These are phyloP conservation scores for Zapornia atra DNA, from an alignment of 2,113 vertebrate species.

Conservation along the genomic window DNA sequence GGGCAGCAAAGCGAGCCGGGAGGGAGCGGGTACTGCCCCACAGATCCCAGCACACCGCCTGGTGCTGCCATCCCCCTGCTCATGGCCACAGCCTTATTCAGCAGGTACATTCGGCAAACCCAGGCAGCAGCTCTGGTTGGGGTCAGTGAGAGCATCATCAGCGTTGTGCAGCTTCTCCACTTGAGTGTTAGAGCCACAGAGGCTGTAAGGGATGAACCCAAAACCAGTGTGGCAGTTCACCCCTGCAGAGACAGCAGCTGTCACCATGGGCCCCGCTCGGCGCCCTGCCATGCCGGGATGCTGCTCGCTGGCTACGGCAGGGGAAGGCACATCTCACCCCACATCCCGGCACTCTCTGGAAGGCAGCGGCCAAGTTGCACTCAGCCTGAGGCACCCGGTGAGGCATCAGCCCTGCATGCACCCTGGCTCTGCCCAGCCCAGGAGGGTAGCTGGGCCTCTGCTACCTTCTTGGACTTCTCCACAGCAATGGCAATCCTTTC, in stretches of 20 bases:
- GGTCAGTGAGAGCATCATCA: neutral
- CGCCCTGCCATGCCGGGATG: neutral
- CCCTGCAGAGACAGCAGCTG: neutral
- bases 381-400: neutral
- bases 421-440: neutral
- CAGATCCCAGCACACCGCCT: fast-evolving
- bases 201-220: neutral
- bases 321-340: neutral
- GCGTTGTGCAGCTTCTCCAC: neutral
- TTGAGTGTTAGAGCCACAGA: neutral
- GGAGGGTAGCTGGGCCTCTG: neutral
- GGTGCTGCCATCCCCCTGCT: too few species aligned
- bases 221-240: neutral
- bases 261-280: neutral
- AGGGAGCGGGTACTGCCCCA: fast-evolving
- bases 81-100: neutral
- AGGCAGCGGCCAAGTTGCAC: neutral
- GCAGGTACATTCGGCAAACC: neutral
- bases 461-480: neutral
- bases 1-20: neutral
- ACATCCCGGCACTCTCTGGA: neutral
- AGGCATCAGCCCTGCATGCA: neutral
- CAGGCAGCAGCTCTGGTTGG: neutral
- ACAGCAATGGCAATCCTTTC: neutral
- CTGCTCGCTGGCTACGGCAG: neutral